Base-by-base conservation (phyloP, 2,797 vertebrate species). In the Discoglossus pictus region DNA sequence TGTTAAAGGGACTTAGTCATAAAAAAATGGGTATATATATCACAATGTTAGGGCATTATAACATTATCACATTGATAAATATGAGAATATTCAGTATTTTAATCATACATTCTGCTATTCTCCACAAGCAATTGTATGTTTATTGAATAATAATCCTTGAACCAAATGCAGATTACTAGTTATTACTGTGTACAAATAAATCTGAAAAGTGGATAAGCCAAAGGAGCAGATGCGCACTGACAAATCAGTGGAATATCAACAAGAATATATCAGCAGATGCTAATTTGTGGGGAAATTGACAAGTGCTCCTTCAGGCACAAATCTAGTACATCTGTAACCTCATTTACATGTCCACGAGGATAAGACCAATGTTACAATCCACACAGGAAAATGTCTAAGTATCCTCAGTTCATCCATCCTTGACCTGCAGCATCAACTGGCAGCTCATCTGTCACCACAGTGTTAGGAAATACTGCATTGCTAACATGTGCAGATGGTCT, bases 241-340 rank as follows among this genome's bases (percentile, higher is more conserved):
- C 47, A 43, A n/a, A 44, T 55, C 50, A 47, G 27, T 39, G 11
- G 68, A n/a, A 36, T 65, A 64, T 44, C 53, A 52, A 71, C 59
- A 71, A 52, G 60, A 71, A 59, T 52, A 65, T 64, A 43, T 71
- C 65, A 71, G 38, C 68, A 71, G 68, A 64, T 71, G 68, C 61
- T 71, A 65, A 71, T 71, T 71, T 71, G 61, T 38, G 50, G 60
- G 54, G 61, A 71, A 71, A 64, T 71, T 71, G 68, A 71, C 68
- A 71, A 71, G 61, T 71, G 61, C 25, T 44, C 61, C 68, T 53
- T 59, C 61, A 71, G 68, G 68, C 68, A 71, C 27, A 65, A 51
- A 64, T 65, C 61, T 36, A 64, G 68, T 71, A 71, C 68, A 71
- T 64, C 68, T 71, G 68, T 59, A 64, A 71, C 68, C 56, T 64